Evolutionary conservation across 2,888 invertebrate genomes (phyloP), one percentile per base, ranked within the genome.

Genomic region (Mesorhabditis spiculigera): DNA sequence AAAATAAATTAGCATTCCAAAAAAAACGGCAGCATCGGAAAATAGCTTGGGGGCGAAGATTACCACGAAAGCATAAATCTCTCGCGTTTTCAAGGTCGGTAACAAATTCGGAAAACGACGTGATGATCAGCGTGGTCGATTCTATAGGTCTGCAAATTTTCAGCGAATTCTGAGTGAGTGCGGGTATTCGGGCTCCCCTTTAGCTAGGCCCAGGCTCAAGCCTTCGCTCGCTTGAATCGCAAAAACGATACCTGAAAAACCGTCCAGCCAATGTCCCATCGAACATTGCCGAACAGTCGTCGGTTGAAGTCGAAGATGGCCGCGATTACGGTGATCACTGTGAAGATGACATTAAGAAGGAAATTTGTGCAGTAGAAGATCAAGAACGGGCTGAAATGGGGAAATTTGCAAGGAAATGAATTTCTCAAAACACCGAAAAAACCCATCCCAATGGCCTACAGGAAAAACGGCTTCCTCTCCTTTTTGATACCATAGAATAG

Each of bases 341-440:
- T 78, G 70, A 80, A 74, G 16, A 78, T 70, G 61, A 73, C 68
- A 65, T 80, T 80, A 42, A 80, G 64, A 45, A 78, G 68, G 73
- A 80, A 80, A 69, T 80, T 80, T 4, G 78, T 77, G 66, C 74
- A 71, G 72, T 80, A 80, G 65, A 78, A 80, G 8, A 80, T 70
- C 5, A 80, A 71, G 61, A 78, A 80, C 13, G 80, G 80, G 45
- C 75, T 75, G 71, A 58, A 70, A 44, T 41, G 61, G 10, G 13
- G 5, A 13, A 61, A 61, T 61, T 5, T n/a, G 66, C n/a, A 65
- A 50, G 4, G 61, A 45, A 42, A 13, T 50, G 58, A 28, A 13
- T 66, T 41, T 28, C 13, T 67, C 13, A 67, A 65, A 66, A 66
- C 44, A 28, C 4, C 16, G 58, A 70, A 16, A n/a, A 41, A 28